These are phyloP conservation scores for Spea hammondii DNA, from an alignment of 2,797 vertebrate species.

Conservation along the genomic window DNA sequence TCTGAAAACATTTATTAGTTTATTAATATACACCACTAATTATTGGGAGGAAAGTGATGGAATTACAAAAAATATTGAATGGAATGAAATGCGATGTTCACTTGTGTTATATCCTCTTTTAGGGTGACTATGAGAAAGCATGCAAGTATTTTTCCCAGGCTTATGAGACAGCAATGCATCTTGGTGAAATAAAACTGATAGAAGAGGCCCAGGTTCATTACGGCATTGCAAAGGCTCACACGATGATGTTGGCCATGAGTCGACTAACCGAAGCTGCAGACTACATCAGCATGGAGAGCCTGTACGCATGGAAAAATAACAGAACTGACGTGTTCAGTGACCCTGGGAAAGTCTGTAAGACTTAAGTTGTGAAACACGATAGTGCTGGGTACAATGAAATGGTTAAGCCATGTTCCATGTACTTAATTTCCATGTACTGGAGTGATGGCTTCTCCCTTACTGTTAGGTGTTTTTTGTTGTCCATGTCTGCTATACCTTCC, in stretches of 20 bases:
- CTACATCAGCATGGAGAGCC: conserved; percentile 61
- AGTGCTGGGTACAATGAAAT: conserved; percentile 59
- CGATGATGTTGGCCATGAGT: conserved; percentile 65
- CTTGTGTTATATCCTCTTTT: conserved; percentile 54
- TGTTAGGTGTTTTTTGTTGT: no score
- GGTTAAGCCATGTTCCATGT: conserved; percentile 25
- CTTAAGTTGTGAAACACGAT: conserved; percentile 63
- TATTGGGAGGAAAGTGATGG: not conserved
- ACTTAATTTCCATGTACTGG: conserved; percentile 54
- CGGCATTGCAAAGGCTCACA: conserved; percentile 69
- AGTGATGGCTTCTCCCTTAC: not conserved
- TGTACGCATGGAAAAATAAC: conserved; percentile 70
- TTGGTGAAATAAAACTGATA: conserved; percentile 58
- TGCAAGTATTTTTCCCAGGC: conserved; percentile 69
- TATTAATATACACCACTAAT: not conserved
- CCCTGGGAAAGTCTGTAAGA: conserved; percentile 68
- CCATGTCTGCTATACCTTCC: no score
- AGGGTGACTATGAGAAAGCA: conserved; percentile 74
- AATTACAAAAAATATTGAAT: conserved; percentile 1
- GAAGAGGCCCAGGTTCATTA: conserved; percentile 72
- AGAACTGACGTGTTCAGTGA: conserved; percentile 72
- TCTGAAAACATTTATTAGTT: not conserved
- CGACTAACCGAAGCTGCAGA: conserved; percentile 61
- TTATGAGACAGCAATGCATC: conserved; percentile 63
- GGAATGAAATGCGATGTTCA: conserved; percentile 60